phyloP scores from a whole-genome alignment of 2,888 invertebrate genomes.

The Lasiommata megera region DNA sequence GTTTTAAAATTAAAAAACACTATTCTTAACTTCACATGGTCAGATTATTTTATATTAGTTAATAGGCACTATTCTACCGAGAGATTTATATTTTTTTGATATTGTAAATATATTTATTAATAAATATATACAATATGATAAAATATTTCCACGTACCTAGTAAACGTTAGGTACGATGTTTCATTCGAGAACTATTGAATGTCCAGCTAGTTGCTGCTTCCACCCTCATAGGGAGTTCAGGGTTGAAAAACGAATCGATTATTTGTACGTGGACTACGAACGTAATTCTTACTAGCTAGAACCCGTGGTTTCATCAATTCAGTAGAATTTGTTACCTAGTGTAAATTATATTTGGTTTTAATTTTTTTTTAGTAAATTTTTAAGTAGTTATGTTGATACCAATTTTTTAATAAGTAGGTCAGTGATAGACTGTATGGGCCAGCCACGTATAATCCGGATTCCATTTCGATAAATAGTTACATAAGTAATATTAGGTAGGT shows the following conservation, averaged over 20 bases:
- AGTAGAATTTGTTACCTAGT: too few species aligned
- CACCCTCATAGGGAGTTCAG: slow-evolving; percentile 56
- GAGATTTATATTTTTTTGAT: neutral
- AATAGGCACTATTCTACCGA: too few species aligned
- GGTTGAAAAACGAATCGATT: slow-evolving; percentile 70
- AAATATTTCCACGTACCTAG: slow-evolving; percentile 2
- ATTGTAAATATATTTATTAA: too few species aligned
- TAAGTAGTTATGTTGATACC: too few species aligned
- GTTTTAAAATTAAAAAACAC: neutral
- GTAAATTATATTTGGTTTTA: too few species aligned
- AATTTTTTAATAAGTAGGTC: too few species aligned
- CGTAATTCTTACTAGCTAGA: too few species aligned
- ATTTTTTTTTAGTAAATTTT: too few species aligned
- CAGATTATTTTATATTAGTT: neutral
- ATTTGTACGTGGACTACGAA: slow-evolving; percentile 9
- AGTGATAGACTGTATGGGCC: too few species aligned
- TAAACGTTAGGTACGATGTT: slow-evolving; percentile 32
- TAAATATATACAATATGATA: neutral
- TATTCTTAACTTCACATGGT: neutral
- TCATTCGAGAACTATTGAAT: slow-evolving; percentile 45
- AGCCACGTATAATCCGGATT: too few species aligned
- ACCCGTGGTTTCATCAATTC: neutral
- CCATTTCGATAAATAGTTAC: too few species aligned
- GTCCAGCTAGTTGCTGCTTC: slow-evolving; percentile 42
- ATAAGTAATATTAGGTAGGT: too few species aligned